Base-by-base conservation (phyloP, 2,797 vertebrate species). In the Enteromius treurensis region DNA sequence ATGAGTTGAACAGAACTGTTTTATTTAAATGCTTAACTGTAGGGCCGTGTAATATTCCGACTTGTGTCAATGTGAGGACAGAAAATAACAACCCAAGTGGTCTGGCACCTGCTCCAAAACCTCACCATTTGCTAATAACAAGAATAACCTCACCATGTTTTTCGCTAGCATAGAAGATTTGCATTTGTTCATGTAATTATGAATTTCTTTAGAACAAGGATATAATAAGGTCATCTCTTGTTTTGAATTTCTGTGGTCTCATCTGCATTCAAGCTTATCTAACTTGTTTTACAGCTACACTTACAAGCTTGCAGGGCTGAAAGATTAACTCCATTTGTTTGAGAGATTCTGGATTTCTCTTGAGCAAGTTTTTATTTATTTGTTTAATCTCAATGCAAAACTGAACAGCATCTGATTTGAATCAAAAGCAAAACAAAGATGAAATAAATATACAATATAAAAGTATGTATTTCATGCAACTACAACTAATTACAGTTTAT, bases 1-100 rank as follows among this genome's bases (percentile, higher is more conserved):
- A 82, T 68, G 71, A 76, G 62, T 76, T 76, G 42, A 17, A 76
- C 70, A 75, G 80, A 74, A 65, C 26, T 4, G 45, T 76, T 34
- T 42, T 49, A 75, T 67, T 82, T 37, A 51, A 64, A 37, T 10
- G 3, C 55, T 47, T 3, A 71, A 64, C 55, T 73, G 4, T 3
- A 49, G 55, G 70, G 11, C 23, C 5, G 29, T 51, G 21, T 45
- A 34, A 32, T 74, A 51, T 64, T 74, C 62, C 26, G 3, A 40
- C 29, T 7, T 34, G 60, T 49, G 45, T 62, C 21, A 49, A 29
- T 62, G 19, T 42, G 23, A 71, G 53, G 55, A 81, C 42, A 47
- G 19, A 71, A 73, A 73, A 47, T 70, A 71, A 80, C 26, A 71
- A 74, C 69, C 40, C 49, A 9, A 37, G 58, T 51, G 42, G 69